Percentiles rank a stretch among this genome's conserved stretches.
phyloP scores from a whole-genome alignment of 1,140 invertebrate species.

The Platyscapa corneri region DNA sequence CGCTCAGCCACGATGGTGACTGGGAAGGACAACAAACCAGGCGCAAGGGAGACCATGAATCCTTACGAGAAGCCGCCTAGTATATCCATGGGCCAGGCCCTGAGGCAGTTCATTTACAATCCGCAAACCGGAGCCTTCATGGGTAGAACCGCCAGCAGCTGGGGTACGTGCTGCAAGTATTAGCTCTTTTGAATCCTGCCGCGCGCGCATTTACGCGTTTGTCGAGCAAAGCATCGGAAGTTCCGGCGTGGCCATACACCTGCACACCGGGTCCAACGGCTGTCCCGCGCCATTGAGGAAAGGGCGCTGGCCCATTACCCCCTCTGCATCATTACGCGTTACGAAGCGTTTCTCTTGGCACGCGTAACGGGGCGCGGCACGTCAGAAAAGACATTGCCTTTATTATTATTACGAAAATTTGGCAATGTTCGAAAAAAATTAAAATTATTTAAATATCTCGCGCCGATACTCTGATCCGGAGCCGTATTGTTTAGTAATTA shows the following conservation, averaged over 20 bases:
- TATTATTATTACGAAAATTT: no score
- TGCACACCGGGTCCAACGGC: not conserved
- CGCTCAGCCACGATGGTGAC: constrained; percentile 57
- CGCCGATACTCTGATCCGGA: not conserved
- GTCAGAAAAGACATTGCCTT: not conserved
- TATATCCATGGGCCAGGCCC: constrained; percentile 58
- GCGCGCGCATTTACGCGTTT: not conserved
- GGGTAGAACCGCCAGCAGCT: constrained; percentile 82
- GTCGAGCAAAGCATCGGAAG: no score
- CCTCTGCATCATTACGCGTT: not conserved
- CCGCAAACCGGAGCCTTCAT: constrained; percentile 81
- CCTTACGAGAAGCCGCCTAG: constrained; percentile 69
- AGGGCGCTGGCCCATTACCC: constrained; percentile 39
- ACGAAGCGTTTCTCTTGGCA: no score
- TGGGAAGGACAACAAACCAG: constrained; percentile 59
- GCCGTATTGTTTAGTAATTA: no score
- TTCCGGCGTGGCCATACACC: not conserved
- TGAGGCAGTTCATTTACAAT: constrained; percentile 81
- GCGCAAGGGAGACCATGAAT: constrained; percentile 60
- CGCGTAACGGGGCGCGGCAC: not conserved
- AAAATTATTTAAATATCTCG: not conserved
- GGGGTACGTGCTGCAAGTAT: constrained; percentile 78
- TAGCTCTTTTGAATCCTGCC: not conserved
- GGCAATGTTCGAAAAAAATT: no score
- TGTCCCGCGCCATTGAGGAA: not conserved